These are phyloP conservation scores for Vulpes lagopus DNA, from an alignment of 2,113 vertebrate genomes.

Conservation along the genomic window DNA sequence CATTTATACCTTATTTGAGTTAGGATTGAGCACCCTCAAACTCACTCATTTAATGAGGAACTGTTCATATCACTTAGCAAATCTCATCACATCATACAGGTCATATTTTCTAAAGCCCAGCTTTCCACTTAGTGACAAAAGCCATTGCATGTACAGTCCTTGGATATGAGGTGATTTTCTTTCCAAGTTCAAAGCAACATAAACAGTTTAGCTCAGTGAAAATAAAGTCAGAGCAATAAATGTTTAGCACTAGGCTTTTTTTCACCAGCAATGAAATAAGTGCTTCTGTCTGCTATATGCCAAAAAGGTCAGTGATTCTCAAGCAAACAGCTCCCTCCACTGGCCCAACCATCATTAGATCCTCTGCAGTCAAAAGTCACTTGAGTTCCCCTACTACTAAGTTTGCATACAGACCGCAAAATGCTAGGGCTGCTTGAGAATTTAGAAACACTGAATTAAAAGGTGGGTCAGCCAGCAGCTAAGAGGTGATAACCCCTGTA, in stretches of 20 bases:
- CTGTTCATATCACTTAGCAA: not conserved
- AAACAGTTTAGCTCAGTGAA: conserved; percentile 18
- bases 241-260: not conserved
- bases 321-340: conserved; percentile 75
- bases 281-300: not conserved
- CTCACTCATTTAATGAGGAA: conserved; percentile 1
- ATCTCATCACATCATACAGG: not conserved
- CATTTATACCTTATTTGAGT: not conserved
- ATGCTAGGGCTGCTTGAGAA: not conserved
- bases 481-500: not conserved
- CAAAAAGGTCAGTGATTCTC: conserved; percentile 53
- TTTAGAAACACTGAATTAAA: not conserved
- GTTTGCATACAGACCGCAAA: not conserved
- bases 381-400: not conserved
- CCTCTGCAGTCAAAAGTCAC: not conserved
- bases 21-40: not conserved
- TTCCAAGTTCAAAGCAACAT: conserved; percentile 47
- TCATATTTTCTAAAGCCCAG: not conserved
- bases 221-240: conserved; percentile 41
- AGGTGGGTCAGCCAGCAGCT: not conserved
- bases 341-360: conserved; percentile 52
- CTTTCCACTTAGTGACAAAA: not conserved
- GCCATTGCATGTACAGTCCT: not conserved
- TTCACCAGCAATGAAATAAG: not conserved
- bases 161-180: not conserved